Evolutionary conservation across 2,797 vertebrate genomes (phyloP).

Genomic region (Hoplostethus mediterraneus): DNA sequence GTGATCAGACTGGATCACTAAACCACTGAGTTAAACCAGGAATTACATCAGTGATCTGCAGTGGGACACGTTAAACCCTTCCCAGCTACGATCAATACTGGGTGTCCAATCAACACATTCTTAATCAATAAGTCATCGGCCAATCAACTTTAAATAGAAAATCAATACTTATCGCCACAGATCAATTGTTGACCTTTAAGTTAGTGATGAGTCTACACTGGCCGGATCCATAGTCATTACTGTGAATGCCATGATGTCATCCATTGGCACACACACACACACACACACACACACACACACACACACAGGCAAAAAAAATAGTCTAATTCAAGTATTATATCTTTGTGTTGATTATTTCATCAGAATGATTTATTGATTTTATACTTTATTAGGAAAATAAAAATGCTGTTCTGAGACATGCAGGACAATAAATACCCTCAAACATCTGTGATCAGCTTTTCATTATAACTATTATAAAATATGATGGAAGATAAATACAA

Average conservation of each 20-base stretch:
- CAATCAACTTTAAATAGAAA: slow-evolving; percentile 16
- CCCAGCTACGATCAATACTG: neutral
- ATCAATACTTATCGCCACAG: slow-evolving; percentile 9
- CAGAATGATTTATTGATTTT: neutral
- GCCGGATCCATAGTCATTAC: slow-evolving; percentile 15
- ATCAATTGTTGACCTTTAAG: slow-evolving; percentile 32
- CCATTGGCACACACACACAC: neutral
- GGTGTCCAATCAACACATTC: neutral
- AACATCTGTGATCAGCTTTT: too few relatives aligned
- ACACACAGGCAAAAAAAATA: too few relatives aligned
- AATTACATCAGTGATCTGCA: neutral
- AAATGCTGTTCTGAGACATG: too few relatives aligned
- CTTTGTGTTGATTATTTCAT: too few relatives aligned
- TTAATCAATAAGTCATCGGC: slow-evolving; percentile 29
- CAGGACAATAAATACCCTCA: too few relatives aligned
- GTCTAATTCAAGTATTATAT: too few relatives aligned
- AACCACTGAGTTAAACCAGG: neutral
- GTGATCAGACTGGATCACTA: too few relatives aligned
- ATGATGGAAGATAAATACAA: too few relatives aligned
- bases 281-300: slow-evolving; percentile 4
- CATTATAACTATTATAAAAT: too few relatives aligned
- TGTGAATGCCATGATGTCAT: slow-evolving; percentile 15
- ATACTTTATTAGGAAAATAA: too few relatives aligned
- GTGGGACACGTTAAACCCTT: neutral
- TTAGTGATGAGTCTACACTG: neutral